Conservation (phyloP, 2,797 vertebrate genomes). For the Allobates femoralis region DNA sequence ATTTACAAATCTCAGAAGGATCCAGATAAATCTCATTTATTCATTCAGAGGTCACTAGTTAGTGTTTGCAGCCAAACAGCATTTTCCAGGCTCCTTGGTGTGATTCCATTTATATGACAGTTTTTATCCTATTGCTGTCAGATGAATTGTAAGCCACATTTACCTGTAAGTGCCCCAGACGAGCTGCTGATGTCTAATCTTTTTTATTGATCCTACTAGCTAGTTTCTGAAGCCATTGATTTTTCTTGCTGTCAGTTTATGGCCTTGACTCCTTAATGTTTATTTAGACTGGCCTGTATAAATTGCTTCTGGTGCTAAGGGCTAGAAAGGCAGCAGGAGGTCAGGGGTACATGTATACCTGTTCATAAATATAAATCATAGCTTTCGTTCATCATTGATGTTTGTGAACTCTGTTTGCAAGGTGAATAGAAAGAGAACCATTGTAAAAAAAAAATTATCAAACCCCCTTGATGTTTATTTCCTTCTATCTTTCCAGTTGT, state of each 20-base stretch:
- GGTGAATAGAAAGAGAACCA: constrained; percentile 73
- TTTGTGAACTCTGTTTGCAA: constrained; percentile 73
- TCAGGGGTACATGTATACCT: constrained; percentile 76
- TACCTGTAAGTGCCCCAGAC: constrained; percentile 74
- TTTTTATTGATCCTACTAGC: constrained; percentile 80
- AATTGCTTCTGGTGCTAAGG: constrained; percentile 78
- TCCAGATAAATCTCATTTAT: constrained; percentile 68
- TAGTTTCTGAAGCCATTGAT: constrained; percentile 81
- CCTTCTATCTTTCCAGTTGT: constrained; percentile 72
- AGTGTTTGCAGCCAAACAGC: constrained; percentile 64
- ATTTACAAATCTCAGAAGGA: constrained; percentile 67
- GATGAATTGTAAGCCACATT: constrained; percentile 75
- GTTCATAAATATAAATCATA: constrained; percentile 81
- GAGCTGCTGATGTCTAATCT: constrained; percentile 76
- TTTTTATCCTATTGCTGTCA: constrained; percentile 73
- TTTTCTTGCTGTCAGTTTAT: constrained; percentile 80
- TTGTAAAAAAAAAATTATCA: constrained; percentile 70
- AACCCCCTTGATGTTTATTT: constrained; percentile 68
- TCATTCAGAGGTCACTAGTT: constrained; percentile 71
- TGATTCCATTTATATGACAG: constrained; percentile 71
- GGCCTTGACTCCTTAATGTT: constrained; percentile 82
- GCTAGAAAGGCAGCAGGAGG: constrained; percentile 69
- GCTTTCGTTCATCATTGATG: constrained; percentile 74
- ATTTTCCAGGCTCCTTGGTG: constrained; percentile 65
- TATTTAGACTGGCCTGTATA: constrained; percentile 81